These are phyloP conservation scores for Macquaria ambigua DNA, from an alignment of 2,113 vertebrate genomes.

Conservation along the genomic window DNA sequence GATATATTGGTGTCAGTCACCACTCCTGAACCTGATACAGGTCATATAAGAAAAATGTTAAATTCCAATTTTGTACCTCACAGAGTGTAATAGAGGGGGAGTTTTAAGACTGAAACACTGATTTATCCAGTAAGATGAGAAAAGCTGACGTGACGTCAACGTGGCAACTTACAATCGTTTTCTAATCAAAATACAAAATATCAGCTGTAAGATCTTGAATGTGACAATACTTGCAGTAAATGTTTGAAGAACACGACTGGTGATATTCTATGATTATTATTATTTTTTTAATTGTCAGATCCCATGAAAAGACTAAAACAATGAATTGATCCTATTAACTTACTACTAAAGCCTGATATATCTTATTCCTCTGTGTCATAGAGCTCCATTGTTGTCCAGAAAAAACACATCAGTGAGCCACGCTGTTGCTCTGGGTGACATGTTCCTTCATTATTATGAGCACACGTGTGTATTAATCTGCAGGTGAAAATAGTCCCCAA, in stretches of 20 bases:
- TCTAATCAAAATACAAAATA: neutral
- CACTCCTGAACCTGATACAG: neutral
- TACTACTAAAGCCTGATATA: neutral
- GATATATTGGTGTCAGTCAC: slow-evolving; percentile 24
- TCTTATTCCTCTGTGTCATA: neutral
- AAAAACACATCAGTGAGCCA: neutral
- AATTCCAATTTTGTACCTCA: neutral
- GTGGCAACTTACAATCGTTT: no score
- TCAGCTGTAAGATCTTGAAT: neutral
- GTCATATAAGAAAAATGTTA: neutral
- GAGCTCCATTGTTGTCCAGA: neutral
- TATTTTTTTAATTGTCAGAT: no score
- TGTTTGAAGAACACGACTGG: no score
- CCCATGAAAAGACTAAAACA: neutral
- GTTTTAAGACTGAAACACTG: neutral
- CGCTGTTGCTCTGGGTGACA: neutral
- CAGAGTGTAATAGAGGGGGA: neutral
- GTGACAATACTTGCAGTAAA: neutral
- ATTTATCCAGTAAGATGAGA: neutral
- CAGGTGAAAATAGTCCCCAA: no score
- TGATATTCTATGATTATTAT: no score
- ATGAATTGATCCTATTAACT: neutral
- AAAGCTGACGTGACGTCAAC: no score
- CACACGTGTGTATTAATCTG: neutral
- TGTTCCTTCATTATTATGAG: neutral